phyloP scores from a whole-genome alignment of 1,140 invertebrate species.

The Theocolax elegans region DNA sequence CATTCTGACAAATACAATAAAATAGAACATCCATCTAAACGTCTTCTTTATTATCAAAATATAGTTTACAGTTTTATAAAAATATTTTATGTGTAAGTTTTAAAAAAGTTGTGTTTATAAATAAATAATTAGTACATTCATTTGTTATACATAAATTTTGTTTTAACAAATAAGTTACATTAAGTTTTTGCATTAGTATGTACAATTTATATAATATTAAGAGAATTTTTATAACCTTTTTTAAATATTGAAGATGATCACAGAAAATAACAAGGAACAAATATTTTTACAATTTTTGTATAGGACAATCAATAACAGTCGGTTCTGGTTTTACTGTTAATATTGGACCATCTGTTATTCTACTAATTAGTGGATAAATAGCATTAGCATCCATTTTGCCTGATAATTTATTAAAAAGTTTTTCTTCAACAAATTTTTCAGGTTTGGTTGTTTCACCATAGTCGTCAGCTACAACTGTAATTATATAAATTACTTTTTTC shows the following conservation, averaged over 20 bases:
- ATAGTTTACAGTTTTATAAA: too few species aligned
- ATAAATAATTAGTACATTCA: too few species aligned
- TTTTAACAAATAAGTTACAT: too few species aligned
- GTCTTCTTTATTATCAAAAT: neutral
- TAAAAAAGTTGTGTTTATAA: too few species aligned
- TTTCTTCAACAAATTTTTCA: constrained; percentile 48
- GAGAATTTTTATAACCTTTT: too few species aligned
- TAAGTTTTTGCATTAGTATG: neutral
- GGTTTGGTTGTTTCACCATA: constrained; percentile 33
- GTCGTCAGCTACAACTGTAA: constrained; percentile 51
- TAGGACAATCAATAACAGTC: constrained; percentile 40
- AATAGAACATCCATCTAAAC: constrained; percentile 3
- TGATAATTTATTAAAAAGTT: constrained; percentile 50
- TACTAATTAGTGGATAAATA: constrained; percentile 54
- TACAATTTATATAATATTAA: too few species aligned
- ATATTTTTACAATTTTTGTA: too few species aligned
- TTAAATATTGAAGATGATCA: too few species aligned
- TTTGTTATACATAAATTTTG: too few species aligned
- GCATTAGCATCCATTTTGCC: constrained; percentile 52
- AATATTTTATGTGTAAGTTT: too few species aligned
- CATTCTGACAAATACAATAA: constrained; percentile 25
- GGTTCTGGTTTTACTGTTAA: constrained; percentile 51
- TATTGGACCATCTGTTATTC: constrained; percentile 57
- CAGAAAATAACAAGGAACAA: too few species aligned
- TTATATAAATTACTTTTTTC: constrained; percentile 51